Evolutionary conservation across 1,140 invertebrate species (phyloP).

Genomic region (Coptotermes formosanus): DNA sequence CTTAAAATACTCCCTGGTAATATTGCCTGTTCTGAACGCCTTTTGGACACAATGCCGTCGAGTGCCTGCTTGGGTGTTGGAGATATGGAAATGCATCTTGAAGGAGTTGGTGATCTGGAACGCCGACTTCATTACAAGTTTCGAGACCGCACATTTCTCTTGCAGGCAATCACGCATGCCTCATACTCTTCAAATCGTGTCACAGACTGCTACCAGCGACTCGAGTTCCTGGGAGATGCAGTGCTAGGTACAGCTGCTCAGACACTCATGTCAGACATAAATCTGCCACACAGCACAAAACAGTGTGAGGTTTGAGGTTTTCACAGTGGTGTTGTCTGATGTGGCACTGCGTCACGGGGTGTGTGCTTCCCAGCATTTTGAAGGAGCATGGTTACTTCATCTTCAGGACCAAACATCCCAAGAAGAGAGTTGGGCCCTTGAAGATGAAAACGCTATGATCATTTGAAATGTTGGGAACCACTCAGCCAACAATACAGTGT

Average conservation of each 20-base stretch:
- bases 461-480: too few relatives aligned
- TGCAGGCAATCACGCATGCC: slow-evolving; percentile 90
- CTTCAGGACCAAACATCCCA: too few relatives aligned
- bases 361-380: too few relatives aligned
- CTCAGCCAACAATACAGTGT: too few relatives aligned
- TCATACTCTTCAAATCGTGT: slow-evolving; percentile 82
- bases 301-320: too few relatives aligned
- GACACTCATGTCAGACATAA: too few relatives aligned
- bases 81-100: neutral
- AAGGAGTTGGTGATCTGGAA: slow-evolving; percentile 53
- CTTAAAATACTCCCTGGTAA: slow-evolving; percentile 61
- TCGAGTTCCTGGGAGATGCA: slow-evolving; percentile 96
- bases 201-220: slow-evolving; percentile 88
- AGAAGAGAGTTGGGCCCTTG: too few relatives aligned
- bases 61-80: neutral
- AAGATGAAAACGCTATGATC: too few relatives aligned
- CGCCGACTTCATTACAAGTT: slow-evolving; percentile 65
- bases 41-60: neutral
- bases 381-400: too few relatives aligned
- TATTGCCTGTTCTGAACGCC: slow-evolving; percentile 37
- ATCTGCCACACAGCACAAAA: too few relatives aligned
- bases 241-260: slow-evolving; percentile 59
- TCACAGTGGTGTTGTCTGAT: too few relatives aligned
- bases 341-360: too few relatives aligned
- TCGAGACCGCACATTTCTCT: slow-evolving; percentile 50